phyloP scores from a whole-genome alignment of 2,888 invertebrate species.

The Xestia sexstrigata region DNA sequence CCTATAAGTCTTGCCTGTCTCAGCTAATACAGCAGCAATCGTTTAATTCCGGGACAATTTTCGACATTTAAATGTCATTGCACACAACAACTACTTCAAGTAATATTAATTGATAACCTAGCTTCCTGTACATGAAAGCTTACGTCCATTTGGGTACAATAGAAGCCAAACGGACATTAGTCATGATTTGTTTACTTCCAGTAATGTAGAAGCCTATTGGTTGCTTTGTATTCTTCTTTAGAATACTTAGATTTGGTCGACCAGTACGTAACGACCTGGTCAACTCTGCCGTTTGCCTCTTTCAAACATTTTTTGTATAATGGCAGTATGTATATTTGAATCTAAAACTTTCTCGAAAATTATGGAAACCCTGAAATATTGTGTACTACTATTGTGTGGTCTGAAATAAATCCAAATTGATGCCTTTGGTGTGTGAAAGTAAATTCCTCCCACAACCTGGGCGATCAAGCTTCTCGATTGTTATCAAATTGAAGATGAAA shows the following conservation, averaged over 20 bases:
- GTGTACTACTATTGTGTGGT: background rate
- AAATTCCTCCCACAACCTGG: background rate
- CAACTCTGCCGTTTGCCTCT: background rate
- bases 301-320: background rate
- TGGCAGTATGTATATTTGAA: no score
- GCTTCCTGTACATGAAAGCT: constrained; percentile 64
- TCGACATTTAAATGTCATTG: constrained; percentile 78
- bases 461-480: background rate
- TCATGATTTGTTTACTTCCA: background rate
- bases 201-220: background rate
- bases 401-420: background rate
- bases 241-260: background rate
- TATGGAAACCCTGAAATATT: background rate
- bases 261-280: background rate
- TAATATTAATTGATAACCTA: constrained; percentile 50
- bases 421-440: background rate
- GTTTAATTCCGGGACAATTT: constrained; percentile 70
- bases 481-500: constrained; percentile 29
- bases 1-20: constrained; percentile 26
- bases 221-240: background rate
- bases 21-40: constrained; percentile 28
- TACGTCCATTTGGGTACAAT: constrained; percentile 6
- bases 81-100: constrained; percentile 60
- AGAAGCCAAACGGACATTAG: background rate
- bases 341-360: background rate